Conservation (phyloP, 2,888 invertebrate genomes). For the Sabellastarte sp. region DNA sequence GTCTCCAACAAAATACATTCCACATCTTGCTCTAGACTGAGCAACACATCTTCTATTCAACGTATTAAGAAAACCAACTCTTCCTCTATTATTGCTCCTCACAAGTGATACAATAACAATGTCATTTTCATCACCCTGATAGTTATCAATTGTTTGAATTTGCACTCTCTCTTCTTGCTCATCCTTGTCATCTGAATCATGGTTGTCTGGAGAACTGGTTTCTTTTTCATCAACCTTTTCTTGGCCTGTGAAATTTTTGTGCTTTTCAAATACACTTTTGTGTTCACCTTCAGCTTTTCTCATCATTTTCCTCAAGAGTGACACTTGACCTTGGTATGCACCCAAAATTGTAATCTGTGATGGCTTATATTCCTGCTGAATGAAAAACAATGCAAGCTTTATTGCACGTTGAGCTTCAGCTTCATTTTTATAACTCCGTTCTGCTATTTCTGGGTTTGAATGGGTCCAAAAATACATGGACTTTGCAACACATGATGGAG, state of each 20-base stretch:
- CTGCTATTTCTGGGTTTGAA: conserved; percentile 13
- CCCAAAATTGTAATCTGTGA: conserved; percentile 19
- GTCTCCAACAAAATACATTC: conserved; percentile 24
- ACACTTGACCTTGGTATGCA: conserved; percentile 24
- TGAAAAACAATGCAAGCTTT: conserved; percentile 17
- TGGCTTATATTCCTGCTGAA: conserved; percentile 19
- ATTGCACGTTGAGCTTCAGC: conserved; percentile 22
- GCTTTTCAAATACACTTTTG: conserved; percentile 5
- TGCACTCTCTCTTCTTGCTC: not conserved
- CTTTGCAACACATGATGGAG: conserved; percentile 9
- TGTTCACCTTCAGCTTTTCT: conserved; percentile 6
- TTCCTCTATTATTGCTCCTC: conserved; percentile 31
- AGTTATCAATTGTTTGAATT: conserved; percentile 36
- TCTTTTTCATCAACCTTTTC: too few relatives aligned
- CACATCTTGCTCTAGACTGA: conserved; percentile 28
- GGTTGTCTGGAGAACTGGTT: too few relatives aligned
- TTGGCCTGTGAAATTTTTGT: too few relatives aligned
- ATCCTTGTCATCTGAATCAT: not conserved
- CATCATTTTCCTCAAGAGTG: conserved; percentile 9
- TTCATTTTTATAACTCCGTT: conserved; percentile 18
- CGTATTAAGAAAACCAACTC: conserved; percentile 48
- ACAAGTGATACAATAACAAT: conserved; percentile 43
- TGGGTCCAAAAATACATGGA: conserved; percentile 27
- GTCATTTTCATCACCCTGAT: conserved; percentile 45
- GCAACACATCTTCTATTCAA: conserved; percentile 53